Percentiles rank a stretch among this genome's conserved stretches.
Evolutionary conservation across 2,113 vertebrate species (phyloP).

Genomic region (Strix aluco): DNA sequence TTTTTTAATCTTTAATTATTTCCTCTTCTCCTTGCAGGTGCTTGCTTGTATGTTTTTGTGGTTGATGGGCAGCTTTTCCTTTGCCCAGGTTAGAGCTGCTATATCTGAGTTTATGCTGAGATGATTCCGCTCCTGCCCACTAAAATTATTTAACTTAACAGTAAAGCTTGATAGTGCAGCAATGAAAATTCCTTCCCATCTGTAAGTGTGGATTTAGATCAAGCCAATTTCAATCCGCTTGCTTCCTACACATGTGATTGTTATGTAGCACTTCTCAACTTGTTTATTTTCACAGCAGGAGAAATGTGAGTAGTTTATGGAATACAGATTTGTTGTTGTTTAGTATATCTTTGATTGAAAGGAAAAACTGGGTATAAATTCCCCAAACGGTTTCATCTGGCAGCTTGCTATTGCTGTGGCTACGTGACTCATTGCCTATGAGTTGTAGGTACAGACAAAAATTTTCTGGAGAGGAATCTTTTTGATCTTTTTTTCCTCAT

Average conservation of each 20-base stretch:
- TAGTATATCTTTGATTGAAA: not conserved
- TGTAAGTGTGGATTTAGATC: not conserved
- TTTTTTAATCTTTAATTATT: not conserved
- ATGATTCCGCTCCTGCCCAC: not conserved
- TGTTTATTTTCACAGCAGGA: not conserved
- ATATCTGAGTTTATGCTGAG: not conserved
- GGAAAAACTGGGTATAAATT: not conserved
- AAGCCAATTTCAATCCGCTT: not conserved
- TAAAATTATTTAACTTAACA: not conserved
- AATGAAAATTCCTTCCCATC: not conserved
- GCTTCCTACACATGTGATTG: not conserved
- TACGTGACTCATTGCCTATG: not conserved
- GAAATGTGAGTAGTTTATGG: not conserved
- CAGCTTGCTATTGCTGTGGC: not conserved
- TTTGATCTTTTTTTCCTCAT: fast-evolving
- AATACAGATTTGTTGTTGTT: not conserved
- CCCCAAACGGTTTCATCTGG: not conserved
- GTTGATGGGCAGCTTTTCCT: not conserved
- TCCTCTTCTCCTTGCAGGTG: not conserved
- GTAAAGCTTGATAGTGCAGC: not conserved
- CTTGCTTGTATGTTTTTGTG: not conserved
- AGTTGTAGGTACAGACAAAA: not conserved
- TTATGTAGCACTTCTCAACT: not conserved
- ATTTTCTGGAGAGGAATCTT: not conserved
- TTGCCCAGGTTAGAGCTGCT: not conserved